phyloP scores from a whole-genome alignment of 1,140 invertebrate genomes.

The Drosophila melanica region DNA sequence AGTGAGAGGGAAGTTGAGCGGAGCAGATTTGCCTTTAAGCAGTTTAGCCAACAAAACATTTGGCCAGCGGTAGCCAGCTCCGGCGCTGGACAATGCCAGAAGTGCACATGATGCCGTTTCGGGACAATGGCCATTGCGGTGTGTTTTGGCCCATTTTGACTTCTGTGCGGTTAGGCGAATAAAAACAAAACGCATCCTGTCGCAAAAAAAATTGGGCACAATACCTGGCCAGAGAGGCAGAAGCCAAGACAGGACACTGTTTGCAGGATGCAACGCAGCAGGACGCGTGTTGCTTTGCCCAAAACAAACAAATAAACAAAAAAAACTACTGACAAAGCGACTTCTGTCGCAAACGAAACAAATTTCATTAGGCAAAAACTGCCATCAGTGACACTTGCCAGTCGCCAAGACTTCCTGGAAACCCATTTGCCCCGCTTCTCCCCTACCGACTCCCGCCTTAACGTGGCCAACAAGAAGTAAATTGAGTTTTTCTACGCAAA shows the following conservation, averaged over 20 bases:
- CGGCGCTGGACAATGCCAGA: slow-evolving; percentile 13
- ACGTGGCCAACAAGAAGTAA: slow-evolving; percentile 20
- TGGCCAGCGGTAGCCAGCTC: slow-evolving; percentile 6
- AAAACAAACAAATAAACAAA: slow-evolving; percentile 15
- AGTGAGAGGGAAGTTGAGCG: not conserved
- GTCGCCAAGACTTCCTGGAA: slow-evolving; percentile 28
- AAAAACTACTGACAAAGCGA: slow-evolving; percentile 7
- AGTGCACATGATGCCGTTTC: slow-evolving; percentile 1
- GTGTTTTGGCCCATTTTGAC: slow-evolving; percentile 50
- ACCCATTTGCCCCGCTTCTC: not conserved
- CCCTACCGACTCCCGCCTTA: not conserved
- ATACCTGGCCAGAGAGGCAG: slow-evolving; percentile 24
- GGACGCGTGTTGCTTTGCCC: slow-evolving; percentile 36
- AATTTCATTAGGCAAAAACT: slow-evolving; percentile 52
- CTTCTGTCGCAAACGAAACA: slow-evolving; percentile 23
- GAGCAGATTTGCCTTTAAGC: slow-evolving; percentile 2
- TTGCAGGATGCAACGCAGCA: slow-evolving; percentile 41
- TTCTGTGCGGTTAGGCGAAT: slow-evolving; percentile 53
- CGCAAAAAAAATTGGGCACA: slow-evolving; percentile 28
- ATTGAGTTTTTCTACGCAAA: slow-evolving; percentile 53
- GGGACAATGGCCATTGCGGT: slow-evolving; percentile 21
- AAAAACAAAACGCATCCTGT: slow-evolving; percentile 43
- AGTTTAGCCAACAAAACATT: slow-evolving; percentile 28
- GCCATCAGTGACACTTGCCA: slow-evolving; percentile 37
- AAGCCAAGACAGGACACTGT: not conserved